Evolutionary conservation across 2,113 vertebrate genomes (phyloP), one percentile per base, ranked within the genome.

Genomic region (Phylloscopus trochilus): DNA sequence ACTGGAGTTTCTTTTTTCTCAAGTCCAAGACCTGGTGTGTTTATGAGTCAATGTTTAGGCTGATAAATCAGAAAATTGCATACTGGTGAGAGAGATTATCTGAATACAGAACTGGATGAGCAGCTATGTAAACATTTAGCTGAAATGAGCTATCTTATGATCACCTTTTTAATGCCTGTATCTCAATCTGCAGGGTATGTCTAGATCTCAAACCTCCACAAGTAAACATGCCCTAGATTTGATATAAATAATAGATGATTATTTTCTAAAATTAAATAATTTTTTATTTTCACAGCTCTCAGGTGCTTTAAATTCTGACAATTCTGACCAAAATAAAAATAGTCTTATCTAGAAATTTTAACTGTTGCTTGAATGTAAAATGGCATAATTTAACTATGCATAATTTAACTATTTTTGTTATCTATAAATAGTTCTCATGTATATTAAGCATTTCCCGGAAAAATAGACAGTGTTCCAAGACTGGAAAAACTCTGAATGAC

Each of bases 221-320:
- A 74, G 67, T 41, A 87, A 93, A 60, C 49, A 44, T 86, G 72
- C n/a, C 87, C 90, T 83, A 91, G 78, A 81, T 93, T 88, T 93
- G 77, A 11, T 80, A 70, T 95, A 81, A 97, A 96, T 95, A 92
- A 94, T 95, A 75, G 35, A 96, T 92, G 2, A 56, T 12, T 14
- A 4, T 70, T 92, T 95, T 88, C 92, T 87, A 97, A 97, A 95
- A 91, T 90, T 77, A 94, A 90, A 63, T 72, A 14, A 2, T 43
- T 5, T 28, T 10, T 41, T 81, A 13, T 91, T 70, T 76, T 95
- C 56, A 80, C n/a, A 80, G 18, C 59, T 62, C 15, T 80, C 7
- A 1, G 9, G 37, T 78, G 9, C 47, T 91, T 89, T 87, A 24
- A 63, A 33, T 67, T 70, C 69, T 81, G 81, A 53, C 33, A 74